Base-by-base conservation (phyloP, 2,888 invertebrate species). In the Listrodromus nycthemerus region DNA sequence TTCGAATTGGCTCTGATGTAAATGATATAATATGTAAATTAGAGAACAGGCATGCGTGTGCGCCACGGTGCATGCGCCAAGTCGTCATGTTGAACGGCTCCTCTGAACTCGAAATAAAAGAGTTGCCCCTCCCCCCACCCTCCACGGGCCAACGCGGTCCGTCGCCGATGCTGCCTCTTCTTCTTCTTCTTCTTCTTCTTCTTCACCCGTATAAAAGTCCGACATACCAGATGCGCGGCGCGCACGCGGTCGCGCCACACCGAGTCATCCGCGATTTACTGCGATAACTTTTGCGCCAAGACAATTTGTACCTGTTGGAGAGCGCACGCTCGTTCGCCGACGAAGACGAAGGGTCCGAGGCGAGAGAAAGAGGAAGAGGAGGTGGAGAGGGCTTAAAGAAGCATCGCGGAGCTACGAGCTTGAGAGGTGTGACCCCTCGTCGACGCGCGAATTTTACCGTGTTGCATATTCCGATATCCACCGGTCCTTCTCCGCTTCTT, bases 271-370 rank as follows among this genome's bases (percentile, higher is more conserved):
- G 89, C 89, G 90, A 91, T 91, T 91, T 90, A 90, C 91, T 86
- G 89, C 89, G 90, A 91, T 91, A 90, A 92, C 89, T 91, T 90
- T 90, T 89, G 87, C 89, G 86, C 86, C 87, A 84, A 89, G 88
- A 91, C 91, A 91, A 92, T 92, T 91, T 91, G 91, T 91, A 91
- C 89, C 89, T 89, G 91, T 90, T 90, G 87, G 80, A 80, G 83
- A 71, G 67, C 80, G 61, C 52, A 50, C 70, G 45, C 69, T 63
- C 75, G 65, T 66, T 55, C 80, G 85, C 76, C 77, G 73, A 85
- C 74, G 86, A 83, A 76, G 76, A 48, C 52, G 82, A 65, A 70
- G 69, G 27, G 73, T 52, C 79, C 80, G 33, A 33, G 41, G 45
- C n/a, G 69, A 16, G 61, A 67, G 73, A 61, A 45, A 63, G 61